Evolutionary conservation across 2,888 invertebrate genomes (phyloP).

Genomic region (Pammene aurita): DNA sequence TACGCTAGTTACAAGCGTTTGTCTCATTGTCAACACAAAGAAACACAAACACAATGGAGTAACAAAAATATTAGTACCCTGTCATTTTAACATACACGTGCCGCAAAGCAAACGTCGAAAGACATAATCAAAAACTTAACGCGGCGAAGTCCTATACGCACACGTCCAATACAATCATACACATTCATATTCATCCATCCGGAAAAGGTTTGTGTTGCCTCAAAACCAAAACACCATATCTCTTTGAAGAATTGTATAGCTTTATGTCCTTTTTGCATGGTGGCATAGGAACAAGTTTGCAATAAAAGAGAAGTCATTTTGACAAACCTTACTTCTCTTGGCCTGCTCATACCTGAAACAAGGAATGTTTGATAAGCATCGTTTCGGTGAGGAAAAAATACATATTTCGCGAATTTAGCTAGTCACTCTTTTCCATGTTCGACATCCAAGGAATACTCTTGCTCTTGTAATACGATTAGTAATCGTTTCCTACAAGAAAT

Average conservation of each 20-base stretch:
- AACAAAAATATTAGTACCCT: not conserved
- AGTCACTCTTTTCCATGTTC: no score
- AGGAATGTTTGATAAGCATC: constrained; percentile 35
- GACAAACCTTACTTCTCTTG: constrained; percentile 33
- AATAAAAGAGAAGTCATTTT: constrained; percentile 31
- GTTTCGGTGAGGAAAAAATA: constrained; percentile 17
- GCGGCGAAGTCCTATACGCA: not conserved
- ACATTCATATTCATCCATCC: constrained; percentile 16
- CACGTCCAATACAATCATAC: constrained; percentile 14
- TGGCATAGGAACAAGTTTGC: not conserved
- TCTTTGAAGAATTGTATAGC: not conserved
- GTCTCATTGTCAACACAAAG: no score
- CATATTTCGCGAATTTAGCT: constrained; percentile 1
- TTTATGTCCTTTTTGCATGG: not conserved
- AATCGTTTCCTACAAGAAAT: no score
- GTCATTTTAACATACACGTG: constrained; percentile 13
- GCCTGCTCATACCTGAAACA: constrained; percentile 35
- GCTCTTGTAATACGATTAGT: no score
- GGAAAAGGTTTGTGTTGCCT: constrained; percentile 10
- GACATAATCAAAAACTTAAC: constrained; percentile 3
- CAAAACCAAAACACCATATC: not conserved
- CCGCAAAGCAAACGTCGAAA: not conserved
- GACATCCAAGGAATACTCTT: no score
- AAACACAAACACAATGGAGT: no score
- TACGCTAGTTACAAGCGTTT: no score